phyloP scores from a whole-genome alignment of 2,797 vertebrate species.

The Meda fulgida region DNA sequence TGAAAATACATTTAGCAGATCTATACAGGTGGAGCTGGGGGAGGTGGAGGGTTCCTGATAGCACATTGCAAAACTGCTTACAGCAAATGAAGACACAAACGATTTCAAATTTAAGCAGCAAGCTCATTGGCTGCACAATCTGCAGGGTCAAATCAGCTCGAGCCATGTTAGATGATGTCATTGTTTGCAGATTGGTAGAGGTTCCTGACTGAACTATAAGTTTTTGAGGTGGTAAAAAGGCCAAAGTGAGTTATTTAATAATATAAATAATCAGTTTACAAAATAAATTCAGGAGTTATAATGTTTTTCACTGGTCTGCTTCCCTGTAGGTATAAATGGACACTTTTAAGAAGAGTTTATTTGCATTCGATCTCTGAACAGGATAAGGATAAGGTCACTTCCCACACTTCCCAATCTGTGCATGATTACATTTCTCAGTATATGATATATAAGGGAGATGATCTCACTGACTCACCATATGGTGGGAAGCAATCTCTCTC shows the following conservation, averaged over 20 bases:
- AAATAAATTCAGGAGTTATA: not conserved
- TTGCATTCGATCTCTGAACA: constrained; percentile 31
- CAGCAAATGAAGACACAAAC: not conserved
- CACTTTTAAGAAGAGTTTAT: constrained; percentile 19
- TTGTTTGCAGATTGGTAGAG: not conserved
- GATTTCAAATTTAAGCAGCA: not conserved
- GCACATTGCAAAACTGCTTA: not conserved
- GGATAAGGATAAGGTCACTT: constrained; percentile 47
- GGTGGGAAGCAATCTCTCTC: constrained; percentile 73
- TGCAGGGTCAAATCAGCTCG: not conserved
- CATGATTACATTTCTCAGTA: constrained; percentile 42
- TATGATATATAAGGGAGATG: constrained; percentile 38
- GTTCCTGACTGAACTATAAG: not conserved
- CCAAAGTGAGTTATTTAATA: not conserved
- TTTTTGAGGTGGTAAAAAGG: not conserved
- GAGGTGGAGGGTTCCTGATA: not conserved
- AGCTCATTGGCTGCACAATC: not conserved
- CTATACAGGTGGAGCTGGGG: not conserved
- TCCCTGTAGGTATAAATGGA: constrained; percentile 9
- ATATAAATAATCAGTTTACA: not conserved
- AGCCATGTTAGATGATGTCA: not conserved
- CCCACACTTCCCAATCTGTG: constrained; percentile 40
- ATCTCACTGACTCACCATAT: constrained; percentile 74
- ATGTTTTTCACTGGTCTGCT: not conserved
- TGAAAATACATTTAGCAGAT: not conserved